Evolutionary conservation across 2,888 invertebrate genomes (phyloP), one percentile per base, ranked within the genome.

Genomic region (Colletes collaris): DNA sequence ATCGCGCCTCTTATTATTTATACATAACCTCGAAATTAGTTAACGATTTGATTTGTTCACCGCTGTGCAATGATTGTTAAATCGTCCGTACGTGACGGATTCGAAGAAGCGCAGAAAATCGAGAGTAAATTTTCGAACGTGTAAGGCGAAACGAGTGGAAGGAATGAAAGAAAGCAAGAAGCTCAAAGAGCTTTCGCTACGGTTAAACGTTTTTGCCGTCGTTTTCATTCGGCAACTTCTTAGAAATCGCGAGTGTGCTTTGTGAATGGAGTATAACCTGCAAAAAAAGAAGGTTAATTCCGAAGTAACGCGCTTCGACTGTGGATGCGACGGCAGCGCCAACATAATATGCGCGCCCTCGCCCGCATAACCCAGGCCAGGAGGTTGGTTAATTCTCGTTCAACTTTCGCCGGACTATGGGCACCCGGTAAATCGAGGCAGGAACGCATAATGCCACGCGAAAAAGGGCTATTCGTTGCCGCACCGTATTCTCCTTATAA

Each of bases 381-480:
- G 44, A 10, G 44, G 50, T n/a, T 50, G 50, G 58, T 50, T 44
- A 66, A 70, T 73, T 80, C 65, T 55, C 66, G 63, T 80, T 74
- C 78, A 40, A 80, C 73, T 46, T 78, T 77, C 60, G 27, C n/a
- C 69, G 46, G 68, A 73, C 72, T 65, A 11, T 10, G 44, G 50
- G 65, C 55, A 60, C 27, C 67, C 62, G 80, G 66, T 80, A 80
- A 77, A 73, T 80, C 77, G 69, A 69, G 62, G 65, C 40, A 46
- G 69, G 46, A 67, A 65, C 65, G 69, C 10, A 73, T 70, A 73
- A 80, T 73, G 49, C 53, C 52, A 40, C 40, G 60, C 46, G 40
- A 69, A 76, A 75, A 44, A 67, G 64, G 53, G 46, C 49, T 65
- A 69, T 65, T 69, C 62, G 67, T 63, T 70, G 58, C 52, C 58